Evolutionary conservation across 2,797 vertebrate species (phyloP), one percentile per base, ranked within the genome.

Genomic region (Pristis pectinata): DNA sequence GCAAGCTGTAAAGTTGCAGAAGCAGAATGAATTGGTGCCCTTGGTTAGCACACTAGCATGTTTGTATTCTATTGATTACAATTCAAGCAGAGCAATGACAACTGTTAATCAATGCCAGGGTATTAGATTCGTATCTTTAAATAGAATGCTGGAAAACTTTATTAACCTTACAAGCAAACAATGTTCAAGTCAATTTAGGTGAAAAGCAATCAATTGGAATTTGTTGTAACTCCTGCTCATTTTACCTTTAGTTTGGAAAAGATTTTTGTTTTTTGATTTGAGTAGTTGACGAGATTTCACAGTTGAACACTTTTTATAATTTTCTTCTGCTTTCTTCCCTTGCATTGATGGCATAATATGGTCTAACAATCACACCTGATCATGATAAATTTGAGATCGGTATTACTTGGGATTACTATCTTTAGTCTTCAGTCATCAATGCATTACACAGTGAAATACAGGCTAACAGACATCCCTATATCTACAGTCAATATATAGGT

Each of bases 101-200:
- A 96, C 96, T 96, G 96, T 95, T 97, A 97, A 97, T 97, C 96
- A 97, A 96, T 95, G 96, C 95, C 95, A 96, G 95, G 95, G 96
- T 96, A 97, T 97, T 96, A 97, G 96, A 96, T 97, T 96, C 96
- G 95, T 97, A 97, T 97, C 96, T 97, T 95, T 96, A 96, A 97
- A 97, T 97, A 96, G 95, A 94, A 95, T 95, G 95, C 64, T 94
- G 95, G 87, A 95, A 95, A 95, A 95, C 95, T 95, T 95, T 95
- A 95, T 95, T 95, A 95, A 95, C 95, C 95, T 96, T 95, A 95
- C 95, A 83, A 95, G 93, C 77, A 94, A 49, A 94, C 92, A 94
- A 93, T 94, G 27, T 1, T 34, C 92, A 53, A 94, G 37, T 34
- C 70, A 53, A 34, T 94, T 49, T 94, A 74, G 17, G 67, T 56